Evolutionary conservation across 2,113 vertebrate species (phyloP).

Genomic region (Pelusios castaneus): DNA sequence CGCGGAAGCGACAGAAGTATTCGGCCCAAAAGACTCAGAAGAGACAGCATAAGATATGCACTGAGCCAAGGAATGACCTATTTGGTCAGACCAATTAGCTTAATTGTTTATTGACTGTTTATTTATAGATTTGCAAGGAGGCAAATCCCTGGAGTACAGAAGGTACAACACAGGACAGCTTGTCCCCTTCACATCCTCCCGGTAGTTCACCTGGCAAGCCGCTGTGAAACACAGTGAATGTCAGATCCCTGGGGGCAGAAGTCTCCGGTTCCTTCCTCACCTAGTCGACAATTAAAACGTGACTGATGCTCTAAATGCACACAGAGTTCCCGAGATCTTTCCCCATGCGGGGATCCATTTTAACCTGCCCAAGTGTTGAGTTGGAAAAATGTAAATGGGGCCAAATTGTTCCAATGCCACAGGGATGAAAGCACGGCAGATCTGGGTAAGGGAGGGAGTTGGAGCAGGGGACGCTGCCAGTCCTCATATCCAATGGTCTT

Average conservation of each 20-base stretch:
- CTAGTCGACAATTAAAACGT: neutral
- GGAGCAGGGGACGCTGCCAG: neutral
- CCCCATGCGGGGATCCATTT: neutral
- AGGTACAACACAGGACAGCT: neutral
- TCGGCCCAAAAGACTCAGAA: neutral
- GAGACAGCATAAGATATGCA: neutral
- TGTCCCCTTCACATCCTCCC: neutral
- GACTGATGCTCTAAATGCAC: neutral
- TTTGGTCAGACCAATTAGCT: slow-evolving; percentile 38
- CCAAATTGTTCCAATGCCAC: neutral
- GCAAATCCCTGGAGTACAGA: neutral
- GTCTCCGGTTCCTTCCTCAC: neutral
- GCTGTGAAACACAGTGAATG: neutral
- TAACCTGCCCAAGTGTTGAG: neutral
- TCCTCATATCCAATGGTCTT: neutral
- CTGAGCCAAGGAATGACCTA: slow-evolving; percentile 9
- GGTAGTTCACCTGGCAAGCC: neutral
- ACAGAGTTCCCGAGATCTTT: neutral
- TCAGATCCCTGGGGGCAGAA: neutral
- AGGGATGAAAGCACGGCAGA: neutral
- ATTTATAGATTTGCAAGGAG: neutral
- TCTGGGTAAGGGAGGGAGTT: neutral
- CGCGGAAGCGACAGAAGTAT: neutral
- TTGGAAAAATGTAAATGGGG: neutral
- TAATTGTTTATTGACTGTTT: slow-evolving; percentile 15